A percentile compares a stretch with the other conserved stretches of the same genome.
Conservation (phyloP, 2,888 invertebrate genomes). For the Cheilosia urbana region DNA sequence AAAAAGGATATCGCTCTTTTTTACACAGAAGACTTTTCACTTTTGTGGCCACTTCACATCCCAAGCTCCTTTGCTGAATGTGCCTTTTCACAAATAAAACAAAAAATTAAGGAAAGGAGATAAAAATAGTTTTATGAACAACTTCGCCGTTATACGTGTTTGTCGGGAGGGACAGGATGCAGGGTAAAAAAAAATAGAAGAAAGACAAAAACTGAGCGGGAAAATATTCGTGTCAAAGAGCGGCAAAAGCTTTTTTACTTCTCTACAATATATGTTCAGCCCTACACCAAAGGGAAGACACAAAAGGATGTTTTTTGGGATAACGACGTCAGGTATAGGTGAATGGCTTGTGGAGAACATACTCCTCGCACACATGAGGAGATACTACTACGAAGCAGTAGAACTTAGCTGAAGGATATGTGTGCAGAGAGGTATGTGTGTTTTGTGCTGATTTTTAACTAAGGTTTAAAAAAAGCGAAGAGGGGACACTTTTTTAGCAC, state of each 20-base stretch:
- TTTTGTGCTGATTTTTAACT: constrained; percentile 43
- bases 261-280: background rate
- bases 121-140: constrained; percentile 64
- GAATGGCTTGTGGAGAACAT: constrained; percentile 61
- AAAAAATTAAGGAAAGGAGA: constrained; percentile 13
- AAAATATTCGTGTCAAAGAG: constrained; percentile 66
- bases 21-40: constrained; percentile 4
- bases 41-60: constrained; percentile 56
- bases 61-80: constrained; percentile 30
- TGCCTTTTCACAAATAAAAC: constrained; percentile 34
- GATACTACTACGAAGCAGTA: background rate
- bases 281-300: constrained; percentile 30
- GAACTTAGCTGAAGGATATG: constrained; percentile 64
- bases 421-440: constrained; percentile 28
- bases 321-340: constrained; percentile 54
- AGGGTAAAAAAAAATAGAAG: background rate
- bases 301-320: constrained; percentile 54
- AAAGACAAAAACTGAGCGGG: constrained; percentile 34
- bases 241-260: constrained; percentile 3
- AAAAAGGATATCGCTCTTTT: constrained; percentile 27
- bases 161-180: constrained; percentile 3
- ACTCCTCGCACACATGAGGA: constrained; percentile 19
- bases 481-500: constrained; percentile 23
- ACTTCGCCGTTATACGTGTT: constrained; percentile 49
- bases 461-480: constrained; percentile 14